Evolutionary conservation across 2,113 vertebrate species (phyloP).

Genomic region (Cyprinodon brontotheroides): DNA sequence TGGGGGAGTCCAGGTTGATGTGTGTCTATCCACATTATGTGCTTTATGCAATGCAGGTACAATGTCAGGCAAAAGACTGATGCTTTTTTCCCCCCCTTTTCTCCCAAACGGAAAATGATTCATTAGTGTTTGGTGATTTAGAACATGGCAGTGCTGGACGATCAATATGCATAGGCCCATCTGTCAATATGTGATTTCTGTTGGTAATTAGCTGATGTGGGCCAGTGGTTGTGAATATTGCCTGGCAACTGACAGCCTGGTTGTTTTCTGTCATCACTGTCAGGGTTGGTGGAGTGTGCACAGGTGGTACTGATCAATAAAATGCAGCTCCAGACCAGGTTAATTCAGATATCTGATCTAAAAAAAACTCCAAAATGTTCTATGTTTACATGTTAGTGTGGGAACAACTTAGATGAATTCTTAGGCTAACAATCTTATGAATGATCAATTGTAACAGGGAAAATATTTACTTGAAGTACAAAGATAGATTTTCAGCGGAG

Average conservation of each 20-base stretch:
- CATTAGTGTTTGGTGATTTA: constrained; percentile 79
- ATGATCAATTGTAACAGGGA: neutral
- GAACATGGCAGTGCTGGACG: constrained; percentile 69
- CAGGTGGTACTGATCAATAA: constrained; percentile 72
- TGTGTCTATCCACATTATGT: constrained; percentile 43
- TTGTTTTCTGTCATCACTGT: constrained; percentile 74
- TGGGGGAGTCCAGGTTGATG: constrained; percentile 52
- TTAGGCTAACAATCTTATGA: neutral
- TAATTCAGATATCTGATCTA: constrained; percentile 52
- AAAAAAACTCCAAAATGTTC: constrained; percentile 32
- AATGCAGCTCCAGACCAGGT: constrained; percentile 49
- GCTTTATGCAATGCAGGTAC: constrained; percentile 58
- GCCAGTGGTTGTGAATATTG: constrained; percentile 78
- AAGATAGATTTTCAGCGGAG: neutral
- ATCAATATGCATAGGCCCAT: constrained; percentile 79
- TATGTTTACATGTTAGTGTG: neutral
- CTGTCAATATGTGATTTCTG: constrained; percentile 82
- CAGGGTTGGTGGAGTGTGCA: constrained; percentile 29
- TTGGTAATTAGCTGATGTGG: constrained; percentile 83
- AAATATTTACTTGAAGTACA: neutral
- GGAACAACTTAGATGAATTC: neutral
- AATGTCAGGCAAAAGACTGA: constrained; percentile 63
- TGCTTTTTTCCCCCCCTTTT: constrained; percentile 33
- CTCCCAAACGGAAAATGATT: constrained; percentile 75
- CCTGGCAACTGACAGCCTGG: constrained; percentile 76